phyloP scores from a whole-genome alignment of 2,113 vertebrate species.

The Nerophis ophidion region DNA sequence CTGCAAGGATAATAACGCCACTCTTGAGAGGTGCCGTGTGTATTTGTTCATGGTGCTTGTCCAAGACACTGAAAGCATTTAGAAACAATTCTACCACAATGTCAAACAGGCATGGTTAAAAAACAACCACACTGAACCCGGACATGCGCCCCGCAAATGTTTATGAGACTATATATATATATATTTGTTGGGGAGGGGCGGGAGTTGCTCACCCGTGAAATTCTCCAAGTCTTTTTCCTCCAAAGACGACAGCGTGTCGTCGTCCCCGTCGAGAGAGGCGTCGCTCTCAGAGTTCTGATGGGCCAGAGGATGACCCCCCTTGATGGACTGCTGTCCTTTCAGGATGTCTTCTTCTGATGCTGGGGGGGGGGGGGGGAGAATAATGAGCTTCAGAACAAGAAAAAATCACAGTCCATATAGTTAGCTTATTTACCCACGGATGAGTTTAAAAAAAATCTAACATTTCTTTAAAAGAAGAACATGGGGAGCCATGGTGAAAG shows the following conservation, averaged over 20 bases:
- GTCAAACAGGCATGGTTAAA: not conserved
- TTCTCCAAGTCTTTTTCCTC: constrained; percentile 97
- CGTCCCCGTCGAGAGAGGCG: constrained; percentile 83
- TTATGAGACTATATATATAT: no score
- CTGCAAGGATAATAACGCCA: no score
- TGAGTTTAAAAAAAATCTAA: no score
- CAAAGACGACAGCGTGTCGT: constrained; percentile 89
- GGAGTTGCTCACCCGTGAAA: constrained; percentile 78
- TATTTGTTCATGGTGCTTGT: no score
- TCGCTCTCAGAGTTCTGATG: constrained; percentile 91
- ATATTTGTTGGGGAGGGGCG: not conserved
- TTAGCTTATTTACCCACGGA: no score
- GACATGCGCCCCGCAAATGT: not conserved
- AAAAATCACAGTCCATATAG: no score
- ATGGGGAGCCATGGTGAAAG: no score
- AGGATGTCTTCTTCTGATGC: constrained; percentile 88
- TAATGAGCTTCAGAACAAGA: no score
- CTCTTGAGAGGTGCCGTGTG: no score
- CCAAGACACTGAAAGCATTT: no score
- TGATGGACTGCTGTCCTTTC: constrained; percentile 94
- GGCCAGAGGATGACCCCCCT: constrained; percentile 80
- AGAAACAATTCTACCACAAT: not conserved
- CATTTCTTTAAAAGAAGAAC: no score
- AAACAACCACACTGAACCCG: not conserved
- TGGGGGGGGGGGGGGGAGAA: constrained; percentile 41